Evolutionary conservation across 2,797 vertebrate species (phyloP), one percentile per base, ranked within the genome.

Genomic region (Eospalax fontanierii): DNA sequence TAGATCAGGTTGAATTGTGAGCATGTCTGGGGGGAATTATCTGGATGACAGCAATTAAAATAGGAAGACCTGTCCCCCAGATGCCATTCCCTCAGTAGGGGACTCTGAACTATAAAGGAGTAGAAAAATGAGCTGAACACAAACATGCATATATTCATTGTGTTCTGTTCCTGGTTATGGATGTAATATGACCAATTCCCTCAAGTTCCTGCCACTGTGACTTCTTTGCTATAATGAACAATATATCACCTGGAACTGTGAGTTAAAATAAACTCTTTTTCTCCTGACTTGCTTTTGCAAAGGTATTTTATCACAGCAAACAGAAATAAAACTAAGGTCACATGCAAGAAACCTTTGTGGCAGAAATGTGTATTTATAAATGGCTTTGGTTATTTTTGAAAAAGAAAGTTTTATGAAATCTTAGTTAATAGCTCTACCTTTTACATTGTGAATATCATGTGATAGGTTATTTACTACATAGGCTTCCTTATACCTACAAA

Each of bases 371-470:
- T 70, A 82, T 28, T 30, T 85, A 9, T 80, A 57, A 87, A 96
- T 83, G 78, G 35, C 19, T 96, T 84, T 93, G 65, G 89, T 87
- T 82, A 88, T 57, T 88, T 59, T 50, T 21, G 9, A 76, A 70
- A 78, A 74, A 65, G 15, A 54, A 90, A 71, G 26, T 68, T 96
- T 92, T 92, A 66, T 73, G 24, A 95, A 96, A 84, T 15, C 21
- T 74, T 83, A 22, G 68, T 86, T 90, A 89, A 81, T 86, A 66
- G n/a, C 68, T 80, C 10, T 93, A 8, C n/a, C 24, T 91, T 95
- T 93, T 78, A 59, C 85, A 90, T 15, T 65, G 33, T 73, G 61
- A 92, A 50, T 65, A 81, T 43, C 54, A 73, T 0, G 2, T 73
- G 66, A 71, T 54, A 87, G n/a, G 65, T 63, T 87, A 75, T 91